These are phyloP conservation scores for Lordiphosa clarofinis DNA, from an alignment of 1,140 invertebrate species.

Conservation along the genomic window DNA sequence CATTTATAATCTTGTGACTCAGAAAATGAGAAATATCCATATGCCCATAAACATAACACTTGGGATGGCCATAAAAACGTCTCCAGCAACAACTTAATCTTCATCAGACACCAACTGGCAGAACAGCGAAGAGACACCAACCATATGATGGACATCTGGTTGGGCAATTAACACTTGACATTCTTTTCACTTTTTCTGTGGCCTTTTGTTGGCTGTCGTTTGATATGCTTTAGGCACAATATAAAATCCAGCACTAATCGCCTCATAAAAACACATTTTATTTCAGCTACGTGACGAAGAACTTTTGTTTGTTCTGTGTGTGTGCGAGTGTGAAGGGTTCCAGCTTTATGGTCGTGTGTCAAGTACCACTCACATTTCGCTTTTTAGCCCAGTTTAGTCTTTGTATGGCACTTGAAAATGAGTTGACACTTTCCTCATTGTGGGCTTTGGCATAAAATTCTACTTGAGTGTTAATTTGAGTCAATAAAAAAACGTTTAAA, in stretches of 20 bases:
- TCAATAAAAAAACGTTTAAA: conserved; percentile 72
- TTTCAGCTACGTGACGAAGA: conserved; percentile 69
- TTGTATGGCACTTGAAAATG: conserved; percentile 23
- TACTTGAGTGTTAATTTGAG: conserved; percentile 65
- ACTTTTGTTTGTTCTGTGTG: conserved; percentile 24
- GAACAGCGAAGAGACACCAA: conserved; percentile 17
- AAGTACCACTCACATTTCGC: conserved; percentile 54
- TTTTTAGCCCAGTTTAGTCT: conserved; percentile 55
- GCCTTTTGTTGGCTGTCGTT: conserved; percentile 21
- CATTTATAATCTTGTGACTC: conserved; percentile 33
- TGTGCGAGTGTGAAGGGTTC: conserved; percentile 27
- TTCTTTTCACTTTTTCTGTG: conserved; percentile 71
- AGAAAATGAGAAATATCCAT: conserved; percentile 15
- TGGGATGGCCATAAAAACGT: conserved; percentile 41
- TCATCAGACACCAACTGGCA: conserved; percentile 38
- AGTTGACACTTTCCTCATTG: conserved; percentile 49
- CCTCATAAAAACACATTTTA: conserved; percentile 74
- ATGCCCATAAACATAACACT: conserved; percentile 40
- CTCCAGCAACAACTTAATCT: conserved; percentile 62
- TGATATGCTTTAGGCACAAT: conserved; percentile 62
- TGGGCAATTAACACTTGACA: conserved; percentile 75
- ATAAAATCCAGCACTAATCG: conserved; percentile 60
- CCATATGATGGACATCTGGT: conserved; percentile 40
- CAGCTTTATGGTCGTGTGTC: conserved; percentile 37
- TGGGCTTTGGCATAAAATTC: conserved; percentile 62